These are phyloP conservation scores for Solea senegalensis DNA, from an alignment of 2,113 vertebrate species.

Conservation along the genomic window DNA sequence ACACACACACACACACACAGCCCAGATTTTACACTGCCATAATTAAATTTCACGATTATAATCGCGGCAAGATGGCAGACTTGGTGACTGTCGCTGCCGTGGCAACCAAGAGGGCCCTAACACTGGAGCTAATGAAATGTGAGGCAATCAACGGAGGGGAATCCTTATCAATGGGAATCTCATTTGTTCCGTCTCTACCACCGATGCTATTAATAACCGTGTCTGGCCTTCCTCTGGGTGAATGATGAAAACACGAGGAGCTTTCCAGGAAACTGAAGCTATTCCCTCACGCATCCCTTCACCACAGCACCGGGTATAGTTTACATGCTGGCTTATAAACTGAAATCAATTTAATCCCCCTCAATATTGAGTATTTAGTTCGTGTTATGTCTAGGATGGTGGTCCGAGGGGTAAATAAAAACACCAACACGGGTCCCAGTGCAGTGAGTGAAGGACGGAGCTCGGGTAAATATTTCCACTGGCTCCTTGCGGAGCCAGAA, in stretches of 20 bases:
- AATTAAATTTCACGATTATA: conserved; percentile 52
- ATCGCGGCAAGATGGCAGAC: conserved; percentile 38
- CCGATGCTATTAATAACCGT: conserved; percentile 48
- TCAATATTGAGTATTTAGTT: conserved; percentile 41
- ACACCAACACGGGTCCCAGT: conserved; percentile 42
- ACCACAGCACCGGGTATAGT: conserved; percentile 25
- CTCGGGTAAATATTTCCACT: conserved; percentile 63
- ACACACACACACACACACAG: conserved; percentile 22
- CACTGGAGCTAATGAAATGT: conserved; percentile 42
- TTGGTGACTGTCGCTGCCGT: conserved; percentile 40
- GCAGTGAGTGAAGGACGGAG: conserved; percentile 38
- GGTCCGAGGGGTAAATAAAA: conserved; percentile 63
- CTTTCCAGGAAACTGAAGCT: conserved; percentile 48
- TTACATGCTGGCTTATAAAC: conserved; percentile 35
- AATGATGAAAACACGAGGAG: conserved; percentile 42
- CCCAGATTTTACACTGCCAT: conserved; percentile 11
- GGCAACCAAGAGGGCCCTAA: conserved; percentile 36
- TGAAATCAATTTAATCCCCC: conserved; percentile 32
- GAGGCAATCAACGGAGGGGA: conserved; percentile 34
- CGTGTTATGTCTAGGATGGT: conserved; percentile 36
- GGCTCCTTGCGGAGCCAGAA: conserved; percentile 57
- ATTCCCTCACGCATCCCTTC: conserved; percentile 14
- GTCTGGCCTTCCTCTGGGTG: conserved; percentile 31
- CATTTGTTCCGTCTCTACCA: conserved; percentile 29
- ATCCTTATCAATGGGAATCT: conserved; percentile 62